phyloP scores from a whole-genome alignment of 2,113 vertebrate genomes.

The Oryzias curvinotus region DNA sequence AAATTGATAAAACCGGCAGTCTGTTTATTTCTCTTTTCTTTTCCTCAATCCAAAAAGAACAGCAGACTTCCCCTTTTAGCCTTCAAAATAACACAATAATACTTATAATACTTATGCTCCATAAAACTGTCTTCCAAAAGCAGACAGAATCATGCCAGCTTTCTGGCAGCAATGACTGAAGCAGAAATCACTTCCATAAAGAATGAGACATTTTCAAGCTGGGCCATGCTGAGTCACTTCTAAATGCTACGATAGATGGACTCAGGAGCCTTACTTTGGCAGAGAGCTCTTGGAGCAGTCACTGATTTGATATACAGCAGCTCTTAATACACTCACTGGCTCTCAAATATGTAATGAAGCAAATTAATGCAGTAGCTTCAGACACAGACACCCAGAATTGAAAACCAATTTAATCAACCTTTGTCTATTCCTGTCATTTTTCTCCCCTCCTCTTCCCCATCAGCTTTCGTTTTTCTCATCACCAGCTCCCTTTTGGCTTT shows the following conservation, averaged over 20 bases:
- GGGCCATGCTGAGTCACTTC: conserved; percentile 56
- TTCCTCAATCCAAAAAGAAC: too few species aligned
- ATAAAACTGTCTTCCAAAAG: conserved; percentile 1
- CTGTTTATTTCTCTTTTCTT: too few species aligned
- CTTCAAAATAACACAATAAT: too few species aligned
- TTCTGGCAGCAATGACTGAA: conserved; percentile 4
- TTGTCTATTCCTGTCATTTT: conserved; percentile 68
- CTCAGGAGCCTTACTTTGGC: conserved; percentile 52
- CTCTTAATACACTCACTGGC: conserved; percentile 74
- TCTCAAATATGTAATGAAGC: conserved; percentile 71
- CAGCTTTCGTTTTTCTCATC: conserved; percentile 13
- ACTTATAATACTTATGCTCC: too few species aligned
- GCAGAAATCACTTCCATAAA: conserved; percentile 38
- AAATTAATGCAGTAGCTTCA: conserved; percentile 68
- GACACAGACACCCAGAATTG: conserved; percentile 68
- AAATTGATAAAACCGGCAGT: too few species aligned
- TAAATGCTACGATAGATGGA: conserved; percentile 49
- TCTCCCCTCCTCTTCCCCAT: conserved; percentile 40
- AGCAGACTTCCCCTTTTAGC: too few species aligned
- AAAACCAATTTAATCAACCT: conserved; percentile 76
- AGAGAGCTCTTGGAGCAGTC: conserved; percentile 48
- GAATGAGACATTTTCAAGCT: conserved; percentile 23
- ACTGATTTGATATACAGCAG: conserved; percentile 68
- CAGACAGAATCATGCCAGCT: conserved; percentile 2
- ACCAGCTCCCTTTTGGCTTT: conserved; percentile 31